Percentiles rank a stretch among this genome's conserved stretches.
phyloP scores from a whole-genome alignment of 2,797 vertebrate species.

The Aldrovandia affinis region DNA sequence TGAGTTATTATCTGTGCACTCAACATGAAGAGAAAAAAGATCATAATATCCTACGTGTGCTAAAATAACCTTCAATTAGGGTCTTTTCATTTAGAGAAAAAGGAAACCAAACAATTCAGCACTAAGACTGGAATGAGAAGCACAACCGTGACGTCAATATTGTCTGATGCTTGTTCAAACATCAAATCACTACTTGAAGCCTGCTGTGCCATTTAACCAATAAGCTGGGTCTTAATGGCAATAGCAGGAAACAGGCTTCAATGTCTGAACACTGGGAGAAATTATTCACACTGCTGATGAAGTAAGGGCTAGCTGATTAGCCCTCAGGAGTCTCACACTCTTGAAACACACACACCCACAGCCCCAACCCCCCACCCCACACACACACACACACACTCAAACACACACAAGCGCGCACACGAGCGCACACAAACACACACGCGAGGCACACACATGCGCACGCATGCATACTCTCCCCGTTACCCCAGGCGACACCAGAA shows the following conservation, averaged over 20 bases:
- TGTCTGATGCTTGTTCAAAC: no score
- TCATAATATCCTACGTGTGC: neutral
- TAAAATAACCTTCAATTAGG: neutral
- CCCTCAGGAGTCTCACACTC: no score
- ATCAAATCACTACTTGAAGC: neutral
- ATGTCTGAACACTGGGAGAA: slow-evolving; percentile 14
- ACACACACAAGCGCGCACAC: neutral
- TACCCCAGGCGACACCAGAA: no score
- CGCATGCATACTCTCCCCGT: no score
- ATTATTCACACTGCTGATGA: neutral
- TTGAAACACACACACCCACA: no score
- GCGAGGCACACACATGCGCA: neutral
- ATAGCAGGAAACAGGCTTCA: neutral
- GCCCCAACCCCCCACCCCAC: no score
- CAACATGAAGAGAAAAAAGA: neutral
- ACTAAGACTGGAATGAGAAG: neutral
- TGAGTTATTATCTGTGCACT: neutral
- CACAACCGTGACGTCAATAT: no score
- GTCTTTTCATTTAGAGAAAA: neutral
- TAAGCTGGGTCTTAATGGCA: neutral
- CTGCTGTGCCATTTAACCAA: neutral
- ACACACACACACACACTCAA: slow-evolving; percentile 44
- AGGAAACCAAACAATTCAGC: neutral
- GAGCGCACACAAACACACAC: neutral
- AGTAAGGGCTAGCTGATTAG: neutral